phyloP scores from a whole-genome alignment of 1,140 invertebrate species.

The Orchesella cincta region DNA sequence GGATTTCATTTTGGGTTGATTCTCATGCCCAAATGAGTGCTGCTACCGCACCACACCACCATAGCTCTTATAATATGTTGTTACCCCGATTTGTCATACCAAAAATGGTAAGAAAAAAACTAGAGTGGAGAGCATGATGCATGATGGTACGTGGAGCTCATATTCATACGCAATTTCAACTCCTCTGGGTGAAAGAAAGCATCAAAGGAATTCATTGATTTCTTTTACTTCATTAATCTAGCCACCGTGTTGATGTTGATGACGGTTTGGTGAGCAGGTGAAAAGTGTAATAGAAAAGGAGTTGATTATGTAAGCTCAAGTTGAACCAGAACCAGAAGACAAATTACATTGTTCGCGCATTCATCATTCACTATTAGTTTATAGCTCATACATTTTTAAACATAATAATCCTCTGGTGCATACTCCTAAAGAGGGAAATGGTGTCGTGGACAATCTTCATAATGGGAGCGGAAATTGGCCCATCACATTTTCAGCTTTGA shows the following conservation, averaged over 20 bases:
- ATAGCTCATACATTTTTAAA: too few relatives aligned
- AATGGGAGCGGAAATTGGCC: too few relatives aligned
- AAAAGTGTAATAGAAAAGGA: background rate
- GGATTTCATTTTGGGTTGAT: background rate
- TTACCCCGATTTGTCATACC: too few relatives aligned
- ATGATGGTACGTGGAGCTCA: too few relatives aligned
- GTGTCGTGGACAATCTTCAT: too few relatives aligned
- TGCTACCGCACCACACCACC: background rate
- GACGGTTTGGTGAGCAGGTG: background rate
- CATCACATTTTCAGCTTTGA: too few relatives aligned
- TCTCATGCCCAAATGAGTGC: background rate
- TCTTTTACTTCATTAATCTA: slow-evolving; percentile 1
- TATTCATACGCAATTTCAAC: background rate
- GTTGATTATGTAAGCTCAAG: background rate
- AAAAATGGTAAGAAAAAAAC: too few relatives aligned
- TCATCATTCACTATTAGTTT: background rate
- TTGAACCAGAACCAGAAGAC: background rate
- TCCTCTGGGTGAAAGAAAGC: background rate
- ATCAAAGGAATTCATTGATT: background rate
- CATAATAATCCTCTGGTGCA: too few relatives aligned
- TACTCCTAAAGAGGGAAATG: too few relatives aligned
- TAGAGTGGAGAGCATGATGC: too few relatives aligned
- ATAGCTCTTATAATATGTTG: background rate
- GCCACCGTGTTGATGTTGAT: background rate
- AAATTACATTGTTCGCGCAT: background rate